A percentile compares a stretch with the other conserved stretches of the same genome.
phyloP scores from a whole-genome alignment of 2,888 invertebrate genomes.

The Marronus borbonicus region DNA sequence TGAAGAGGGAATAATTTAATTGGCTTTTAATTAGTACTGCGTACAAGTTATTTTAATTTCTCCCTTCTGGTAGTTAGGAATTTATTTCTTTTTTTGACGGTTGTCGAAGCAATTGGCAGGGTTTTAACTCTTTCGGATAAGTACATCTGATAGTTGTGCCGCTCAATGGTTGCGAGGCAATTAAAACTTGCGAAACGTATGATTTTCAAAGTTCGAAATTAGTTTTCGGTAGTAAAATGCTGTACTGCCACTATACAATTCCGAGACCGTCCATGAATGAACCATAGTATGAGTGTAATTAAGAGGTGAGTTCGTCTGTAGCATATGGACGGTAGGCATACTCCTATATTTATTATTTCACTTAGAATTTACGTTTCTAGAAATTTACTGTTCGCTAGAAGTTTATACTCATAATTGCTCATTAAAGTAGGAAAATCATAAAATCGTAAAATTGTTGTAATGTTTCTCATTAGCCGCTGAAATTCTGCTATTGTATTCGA shows the following conservation, averaged over 20 bases:
- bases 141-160: not conserved
- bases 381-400: no score
- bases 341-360: not conserved
- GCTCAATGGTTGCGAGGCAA: constrained; percentile 19
- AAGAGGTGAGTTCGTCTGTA: not conserved
- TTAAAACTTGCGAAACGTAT: constrained; percentile 39
- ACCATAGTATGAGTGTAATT: constrained; percentile 7
- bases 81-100: not conserved
- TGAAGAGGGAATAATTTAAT: not conserved
- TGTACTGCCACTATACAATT: constrained; percentile 17
- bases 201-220: constrained; percentile 41
- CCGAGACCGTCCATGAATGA: not conserved
- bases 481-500: no score
- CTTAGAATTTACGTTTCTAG: no score
- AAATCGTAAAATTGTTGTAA: no score
- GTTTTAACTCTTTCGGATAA: not conserved
- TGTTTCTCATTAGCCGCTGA: no score
- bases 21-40: not conserved
- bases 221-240: constrained; percentile 26
- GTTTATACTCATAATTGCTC: no score
- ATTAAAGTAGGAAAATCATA: no score
- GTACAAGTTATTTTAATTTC: constrained; percentile 6
- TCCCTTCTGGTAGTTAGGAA: not conserved
- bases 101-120: not conserved
- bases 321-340: not conserved